These are phyloP conservation scores for Pionites leucogaster DNA, from an alignment of 2,113 vertebrate genomes.

Conservation along the genomic window DNA sequence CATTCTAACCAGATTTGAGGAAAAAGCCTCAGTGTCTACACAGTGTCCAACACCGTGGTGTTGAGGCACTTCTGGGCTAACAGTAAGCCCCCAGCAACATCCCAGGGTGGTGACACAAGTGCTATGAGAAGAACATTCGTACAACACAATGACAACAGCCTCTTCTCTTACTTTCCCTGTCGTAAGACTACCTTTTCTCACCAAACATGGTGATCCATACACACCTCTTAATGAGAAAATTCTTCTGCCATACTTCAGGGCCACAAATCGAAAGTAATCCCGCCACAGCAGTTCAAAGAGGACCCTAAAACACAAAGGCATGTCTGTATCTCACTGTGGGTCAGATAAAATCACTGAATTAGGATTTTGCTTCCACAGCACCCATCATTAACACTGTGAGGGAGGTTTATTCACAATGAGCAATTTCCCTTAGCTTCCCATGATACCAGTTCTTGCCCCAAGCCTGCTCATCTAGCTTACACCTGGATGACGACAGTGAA, in stretches of 20 bases:
- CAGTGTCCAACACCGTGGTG: accelerated
- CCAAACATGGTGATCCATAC: not conserved
- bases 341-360: not conserved
- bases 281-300: conserved; percentile 86
- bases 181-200: not conserved
- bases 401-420: not conserved
- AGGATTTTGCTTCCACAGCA: not conserved
- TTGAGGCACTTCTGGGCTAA: not conserved
- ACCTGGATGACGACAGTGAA: not conserved
- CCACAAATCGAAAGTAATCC: conserved; percentile 85
- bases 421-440: accelerated
- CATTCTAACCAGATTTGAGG: not conserved
- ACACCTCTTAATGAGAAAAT: conserved; percentile 79
- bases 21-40: not conserved
- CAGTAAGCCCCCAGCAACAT: not conserved
- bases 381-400: accelerated
- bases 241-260: conserved; percentile 77
- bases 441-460: not conserved
- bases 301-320: conserved; percentile 73
- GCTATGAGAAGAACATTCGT: not conserved
- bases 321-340: not conserved
- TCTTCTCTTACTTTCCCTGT: not conserved
- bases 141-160: not conserved
- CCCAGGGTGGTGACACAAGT: not conserved
- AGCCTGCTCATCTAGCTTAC: not conserved